Evolutionary conservation across 1,140 invertebrate genomes (phyloP), one percentile per base, ranked within the genome.

Genomic region (Sycobia sp.): DNA sequence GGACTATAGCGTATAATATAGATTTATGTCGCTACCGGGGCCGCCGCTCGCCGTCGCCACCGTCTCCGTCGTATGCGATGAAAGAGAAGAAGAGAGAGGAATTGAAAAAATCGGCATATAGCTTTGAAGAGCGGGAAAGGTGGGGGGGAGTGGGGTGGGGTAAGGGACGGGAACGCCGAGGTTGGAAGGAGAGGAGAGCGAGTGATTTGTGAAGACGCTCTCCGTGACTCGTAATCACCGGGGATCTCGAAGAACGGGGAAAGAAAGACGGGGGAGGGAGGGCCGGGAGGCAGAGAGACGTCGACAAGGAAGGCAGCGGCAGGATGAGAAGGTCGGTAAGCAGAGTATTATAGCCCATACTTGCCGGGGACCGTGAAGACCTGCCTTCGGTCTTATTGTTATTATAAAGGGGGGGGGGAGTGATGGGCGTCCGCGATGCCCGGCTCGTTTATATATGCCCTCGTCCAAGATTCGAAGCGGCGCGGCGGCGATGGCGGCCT

Each of bases 311-410:
- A 39, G 22, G 55, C 56, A 46, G 39, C 14, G n/a, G 57, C 36
- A 47, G 32, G 20, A 14, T 47, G 27, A 44, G 56, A 59, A 59
- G 44, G 56, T 47, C 47, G 57, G 57, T 51, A 51, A 60, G 23
- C 46, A 20, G 47, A 51, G 57, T 18, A 51, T 14, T n/a, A n/a
- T n/a, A n/a, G n/a, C n/a, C n/a, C n/a, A n/a, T n/a, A n/a, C n/a
- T n/a, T n/a, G n/a, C n/a, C n/a, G n/a, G n/a, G n/a, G n/a, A n/a
- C n/a, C n/a, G n/a, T n/a, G n/a, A n/a, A n/a, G n/a, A n/a, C n/a
- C n/a, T n/a, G n/a, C n/a, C n/a, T n/a, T n/a, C n/a, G n/a, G 73
- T 76, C 76, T 77, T 76, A 78, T 78, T 78, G 76, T 78, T 78
- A 77, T 78, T 77, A 78, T 73, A n/a, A n/a, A n/a, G n/a, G n/a